Conservation (phyloP, 2,797 vertebrate genomes). For the Poecilia picta region DNA sequence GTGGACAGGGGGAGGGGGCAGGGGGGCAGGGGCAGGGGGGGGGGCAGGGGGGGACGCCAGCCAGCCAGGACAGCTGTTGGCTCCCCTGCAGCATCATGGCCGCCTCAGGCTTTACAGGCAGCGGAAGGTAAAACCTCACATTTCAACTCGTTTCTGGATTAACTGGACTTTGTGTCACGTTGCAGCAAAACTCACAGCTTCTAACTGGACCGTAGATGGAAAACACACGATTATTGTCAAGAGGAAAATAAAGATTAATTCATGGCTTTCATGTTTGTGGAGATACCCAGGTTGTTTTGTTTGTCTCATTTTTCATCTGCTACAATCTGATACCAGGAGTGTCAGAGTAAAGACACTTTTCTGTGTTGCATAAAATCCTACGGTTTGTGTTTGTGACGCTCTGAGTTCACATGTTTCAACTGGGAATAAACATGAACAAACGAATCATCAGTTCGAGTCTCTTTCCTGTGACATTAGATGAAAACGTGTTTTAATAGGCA, state of each 20-base stretch:
- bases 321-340: not conserved
- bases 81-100: not conserved
- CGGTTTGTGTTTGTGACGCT: not conserved
- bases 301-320: not conserved
- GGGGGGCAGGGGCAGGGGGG: no score
- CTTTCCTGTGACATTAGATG: not conserved
- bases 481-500: slow-evolving; percentile 65
- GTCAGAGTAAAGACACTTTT: not conserved
- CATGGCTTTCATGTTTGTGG: not conserved
- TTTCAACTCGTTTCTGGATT: slow-evolving; percentile 29
- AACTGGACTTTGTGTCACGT: not conserved
- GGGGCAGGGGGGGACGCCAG: no score
- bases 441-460: not conserved
- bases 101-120: not conserved
- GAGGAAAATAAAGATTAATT: no score
- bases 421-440: slow-evolving; percentile 11
- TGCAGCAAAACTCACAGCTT: not conserved
- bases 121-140: not conserved
- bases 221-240: not conserved
- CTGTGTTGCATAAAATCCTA: not conserved
- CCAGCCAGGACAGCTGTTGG: no score
- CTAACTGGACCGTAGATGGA: not conserved
- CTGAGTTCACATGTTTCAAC: not conserved
- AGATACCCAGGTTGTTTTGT: not conserved
- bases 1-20: no score